Conservation (phyloP, 2,113 vertebrate genomes). For the Rostratula benghalensis region DNA sequence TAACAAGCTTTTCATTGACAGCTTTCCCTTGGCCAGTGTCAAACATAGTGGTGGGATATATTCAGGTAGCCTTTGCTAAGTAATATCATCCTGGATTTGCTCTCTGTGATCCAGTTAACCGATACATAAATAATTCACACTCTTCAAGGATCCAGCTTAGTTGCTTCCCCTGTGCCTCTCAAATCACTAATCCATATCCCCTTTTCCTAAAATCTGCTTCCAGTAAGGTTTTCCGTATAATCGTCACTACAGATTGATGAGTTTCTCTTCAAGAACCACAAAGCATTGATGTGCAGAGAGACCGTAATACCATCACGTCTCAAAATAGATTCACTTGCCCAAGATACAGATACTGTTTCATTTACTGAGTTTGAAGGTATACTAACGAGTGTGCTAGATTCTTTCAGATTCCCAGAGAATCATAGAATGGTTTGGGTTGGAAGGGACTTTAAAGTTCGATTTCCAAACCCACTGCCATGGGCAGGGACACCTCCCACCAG, state of each 20-base stretch:
- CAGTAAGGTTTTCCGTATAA: conserved; percentile 41
- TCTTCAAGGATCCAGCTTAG: not conserved
- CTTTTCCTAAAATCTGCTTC: conserved; percentile 43
- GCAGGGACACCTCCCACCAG: too few relatives aligned
- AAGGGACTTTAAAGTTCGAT: too few relatives aligned
- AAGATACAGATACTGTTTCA: not conserved
- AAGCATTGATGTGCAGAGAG: not conserved
- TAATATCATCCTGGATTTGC: not conserved
- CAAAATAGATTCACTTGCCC: not conserved
- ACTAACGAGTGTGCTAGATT: not conserved
- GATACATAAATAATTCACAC: conserved; percentile 39
- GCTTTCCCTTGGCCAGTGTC: not conserved
- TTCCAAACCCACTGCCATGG: too few relatives aligned
- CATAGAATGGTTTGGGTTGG: too few relatives aligned
- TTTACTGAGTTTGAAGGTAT: not conserved
- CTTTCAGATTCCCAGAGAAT: not conserved
- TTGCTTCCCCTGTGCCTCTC: conserved; percentile 29
- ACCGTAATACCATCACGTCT: not conserved
- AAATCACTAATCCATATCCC: conserved; percentile 24
- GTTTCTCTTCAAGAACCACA: conserved; percentile 10
- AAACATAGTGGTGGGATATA: not conserved
- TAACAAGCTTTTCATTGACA: not conserved
- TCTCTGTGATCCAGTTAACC: conserved; percentile 15
- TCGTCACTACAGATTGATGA: conserved; percentile 45
- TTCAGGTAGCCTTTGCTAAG: not conserved